Conservation (phyloP, 2,113 vertebrate species). For the Gallinago jamesoni region DNA sequence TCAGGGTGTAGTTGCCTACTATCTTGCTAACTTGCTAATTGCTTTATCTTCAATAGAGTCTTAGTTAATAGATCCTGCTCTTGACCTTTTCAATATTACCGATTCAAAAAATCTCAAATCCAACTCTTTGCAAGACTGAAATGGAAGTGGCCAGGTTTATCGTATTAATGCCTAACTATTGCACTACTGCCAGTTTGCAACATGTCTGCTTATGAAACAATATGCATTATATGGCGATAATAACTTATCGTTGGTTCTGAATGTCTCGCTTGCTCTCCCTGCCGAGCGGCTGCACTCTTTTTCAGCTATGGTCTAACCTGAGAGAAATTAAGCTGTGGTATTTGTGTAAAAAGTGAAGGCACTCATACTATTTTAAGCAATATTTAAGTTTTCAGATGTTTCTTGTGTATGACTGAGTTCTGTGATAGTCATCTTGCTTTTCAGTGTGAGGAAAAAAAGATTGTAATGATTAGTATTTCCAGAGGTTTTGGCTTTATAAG, state of each 20-base stretch:
- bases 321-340: not conserved
- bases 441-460: not conserved
- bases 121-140: not conserved
- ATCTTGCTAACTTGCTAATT: not conserved
- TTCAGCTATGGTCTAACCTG: not conserved
- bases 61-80: not conserved
- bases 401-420: not conserved
- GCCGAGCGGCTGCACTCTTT: not conserved
- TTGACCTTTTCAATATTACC: not conserved
- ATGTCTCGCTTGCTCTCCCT: not conserved
- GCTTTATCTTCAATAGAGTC: not conserved
- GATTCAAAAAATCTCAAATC: not conserved
- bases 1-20: not conserved
- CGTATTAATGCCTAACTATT: not conserved
- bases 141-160: not conserved
- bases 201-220: not conserved
- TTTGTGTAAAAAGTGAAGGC: not conserved
- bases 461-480: not conserved
- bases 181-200: not conserved
- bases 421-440: not conserved
- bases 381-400: not conserved
- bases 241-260: not conserved
- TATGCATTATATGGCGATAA: not conserved
- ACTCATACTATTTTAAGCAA: not conserved
- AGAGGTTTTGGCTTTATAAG: not conserved